A percentile compares a stretch with the other conserved stretches of the same genome.
Evolutionary conservation across 2,797 vertebrate genomes (phyloP).

Genomic region (Epinephelus coioides): DNA sequence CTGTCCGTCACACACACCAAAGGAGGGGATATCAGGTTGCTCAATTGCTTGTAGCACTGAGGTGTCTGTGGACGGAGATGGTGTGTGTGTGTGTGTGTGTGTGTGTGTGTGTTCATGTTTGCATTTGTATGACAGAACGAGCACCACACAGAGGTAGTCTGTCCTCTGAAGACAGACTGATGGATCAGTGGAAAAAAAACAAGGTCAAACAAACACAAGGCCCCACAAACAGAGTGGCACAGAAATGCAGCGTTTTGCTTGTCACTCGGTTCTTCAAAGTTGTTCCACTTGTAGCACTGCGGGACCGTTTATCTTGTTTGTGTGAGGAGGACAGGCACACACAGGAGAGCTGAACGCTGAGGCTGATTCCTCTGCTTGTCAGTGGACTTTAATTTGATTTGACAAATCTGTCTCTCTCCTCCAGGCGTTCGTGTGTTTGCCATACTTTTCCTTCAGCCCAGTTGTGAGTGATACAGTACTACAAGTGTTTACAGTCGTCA

Average conservation of each 20-base stretch:
- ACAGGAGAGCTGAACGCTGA: conserved; percentile 23
- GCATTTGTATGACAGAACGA: conserved; percentile 18
- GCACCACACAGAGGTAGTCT: conserved; percentile 1
- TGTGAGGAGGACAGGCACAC: conserved; percentile 13
- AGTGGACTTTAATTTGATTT: conserved; percentile 55
- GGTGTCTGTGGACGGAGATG: conserved; percentile 2
- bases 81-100: conserved; percentile 4
- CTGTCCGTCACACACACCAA: conserved; percentile 27
- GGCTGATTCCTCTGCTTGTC: conserved; percentile 39
- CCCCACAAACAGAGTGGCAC: conserved; percentile 7
- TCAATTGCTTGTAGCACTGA: conserved; percentile 34
- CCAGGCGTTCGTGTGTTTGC: conserved; percentile 26
- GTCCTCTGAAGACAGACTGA: conserved; percentile 47
- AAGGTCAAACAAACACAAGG: conserved; percentile 5
- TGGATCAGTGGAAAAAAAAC: conserved; percentile 14
- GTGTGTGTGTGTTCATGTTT: neutral
- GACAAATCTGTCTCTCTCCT: conserved; percentile 51
- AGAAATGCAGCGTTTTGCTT: conserved; percentile 17
- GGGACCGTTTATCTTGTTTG: conserved; percentile 26
- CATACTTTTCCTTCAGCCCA: conserved; percentile 18
- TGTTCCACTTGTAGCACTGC: conserved; percentile 31
- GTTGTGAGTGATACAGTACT: conserved; percentile 11
- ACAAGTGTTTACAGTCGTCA: conserved; percentile 16
- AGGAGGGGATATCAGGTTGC: conserved; percentile 52
- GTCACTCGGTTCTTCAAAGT: conserved; percentile 23